Conservation (phyloP, 2,888 invertebrate species). For the Masnerella sp. region DNA sequence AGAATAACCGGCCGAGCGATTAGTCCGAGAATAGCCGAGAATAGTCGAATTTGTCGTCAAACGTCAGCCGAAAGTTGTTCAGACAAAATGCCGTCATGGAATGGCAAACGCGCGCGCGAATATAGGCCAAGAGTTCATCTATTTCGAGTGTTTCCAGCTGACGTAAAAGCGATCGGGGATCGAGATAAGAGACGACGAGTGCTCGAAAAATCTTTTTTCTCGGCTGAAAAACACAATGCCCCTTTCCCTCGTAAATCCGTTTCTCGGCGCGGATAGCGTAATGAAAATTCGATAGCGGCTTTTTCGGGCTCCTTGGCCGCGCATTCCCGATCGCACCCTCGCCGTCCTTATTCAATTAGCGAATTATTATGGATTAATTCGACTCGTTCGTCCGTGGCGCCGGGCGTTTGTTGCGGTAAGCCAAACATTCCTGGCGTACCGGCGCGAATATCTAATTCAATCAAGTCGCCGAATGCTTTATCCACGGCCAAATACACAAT, state of each 20-base stretch:
- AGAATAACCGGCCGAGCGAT: no score
- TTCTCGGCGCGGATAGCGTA: neutral
- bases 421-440: conserved; percentile 45
- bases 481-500: conserved; percentile 33
- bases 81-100: conserved; percentile 35
- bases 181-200: conserved; percentile 63
- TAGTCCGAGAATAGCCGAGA: conserved; percentile 51
- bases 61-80: conserved; percentile 40
- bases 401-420: conserved; percentile 46
- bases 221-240: neutral
- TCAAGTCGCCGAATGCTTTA: conserved; percentile 48
- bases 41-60: conserved; percentile 41
- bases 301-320: neutral
- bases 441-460: conserved; percentile 48
- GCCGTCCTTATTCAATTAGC: conserved; percentile 32
- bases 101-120: conserved; percentile 62
- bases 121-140: conserved; percentile 77
- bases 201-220: no score
- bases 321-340: conserved; percentile 15
- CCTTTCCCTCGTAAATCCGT: neutral
- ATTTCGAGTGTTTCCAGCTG: conserved; percentile 74
- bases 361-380: conserved; percentile 50
- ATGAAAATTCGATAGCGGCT: neutral
- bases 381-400: conserved; percentile 38
- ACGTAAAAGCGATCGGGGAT: conserved; percentile 72